These are phyloP conservation scores for Lerema accius DNA, from an alignment of 1,140 invertebrate species.

Conservation along the genomic window DNA sequence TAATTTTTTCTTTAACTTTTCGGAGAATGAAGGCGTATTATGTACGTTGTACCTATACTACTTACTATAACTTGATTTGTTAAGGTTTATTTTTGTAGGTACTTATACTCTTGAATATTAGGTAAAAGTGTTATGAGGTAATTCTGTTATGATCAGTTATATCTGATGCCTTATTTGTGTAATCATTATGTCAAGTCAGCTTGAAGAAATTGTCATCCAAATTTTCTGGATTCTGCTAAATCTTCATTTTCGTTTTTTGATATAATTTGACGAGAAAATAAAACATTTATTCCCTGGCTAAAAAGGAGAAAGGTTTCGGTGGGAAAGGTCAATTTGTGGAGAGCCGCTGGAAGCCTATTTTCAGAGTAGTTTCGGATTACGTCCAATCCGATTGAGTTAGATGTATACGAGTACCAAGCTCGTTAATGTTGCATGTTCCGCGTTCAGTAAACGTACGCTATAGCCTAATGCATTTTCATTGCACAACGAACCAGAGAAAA, in stretches of 20 bases:
- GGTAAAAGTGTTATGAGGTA: no score
- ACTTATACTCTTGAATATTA: no score
- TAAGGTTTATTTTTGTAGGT: no score
- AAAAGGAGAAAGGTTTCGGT: not conserved
- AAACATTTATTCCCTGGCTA: slow-evolving; percentile 6
- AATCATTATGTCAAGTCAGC: no score
- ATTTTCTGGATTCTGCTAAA: no score
- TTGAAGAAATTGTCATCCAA: no score
- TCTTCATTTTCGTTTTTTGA: not conserved
- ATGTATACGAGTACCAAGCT: slow-evolving; percentile 5
- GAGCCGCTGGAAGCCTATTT: slow-evolving; percentile 13
- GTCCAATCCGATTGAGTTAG: slow-evolving; percentile 18
- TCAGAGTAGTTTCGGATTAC: slow-evolving; percentile 22
- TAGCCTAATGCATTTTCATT: not conserved
- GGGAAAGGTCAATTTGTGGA: slow-evolving; percentile 19
- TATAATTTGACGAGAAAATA: not conserved
- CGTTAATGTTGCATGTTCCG: slow-evolving; percentile 13
- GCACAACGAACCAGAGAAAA: not conserved
- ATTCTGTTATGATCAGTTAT: no score
- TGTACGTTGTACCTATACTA: no score
- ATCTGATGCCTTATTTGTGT: no score
- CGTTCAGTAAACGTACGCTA: not conserved
- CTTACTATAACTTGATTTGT: no score
- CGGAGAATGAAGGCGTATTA: no score
- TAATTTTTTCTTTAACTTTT: no score